Evolutionary conservation across 2,797 vertebrate species (phyloP).

Genomic region (Prunella strophiata): DNA sequence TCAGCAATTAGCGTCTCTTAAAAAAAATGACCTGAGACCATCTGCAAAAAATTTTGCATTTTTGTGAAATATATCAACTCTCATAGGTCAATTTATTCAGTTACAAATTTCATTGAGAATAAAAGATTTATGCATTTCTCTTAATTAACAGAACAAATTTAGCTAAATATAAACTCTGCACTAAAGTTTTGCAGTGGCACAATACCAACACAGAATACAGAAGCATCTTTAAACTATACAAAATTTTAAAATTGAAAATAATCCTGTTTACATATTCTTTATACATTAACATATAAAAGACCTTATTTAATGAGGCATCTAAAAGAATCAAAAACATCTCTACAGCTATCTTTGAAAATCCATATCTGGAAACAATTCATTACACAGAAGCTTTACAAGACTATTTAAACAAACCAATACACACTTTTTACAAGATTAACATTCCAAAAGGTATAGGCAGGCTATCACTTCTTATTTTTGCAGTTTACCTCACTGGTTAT

Average conservation of each 20-base stretch:
- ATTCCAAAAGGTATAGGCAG: slow-evolving; percentile 68
- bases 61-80: slow-evolving; percentile 74
- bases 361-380: slow-evolving; percentile 76
- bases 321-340: slow-evolving; percentile 78
- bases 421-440: slow-evolving; percentile 82
- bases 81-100: slow-evolving; percentile 80
- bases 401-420: slow-evolving; percentile 82
- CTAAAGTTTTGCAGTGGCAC: slow-evolving; percentile 79
- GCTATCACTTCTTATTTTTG: slow-evolving; percentile 61
- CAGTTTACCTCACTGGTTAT: slow-evolving; percentile 66
- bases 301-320: slow-evolving; percentile 83
- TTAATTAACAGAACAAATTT: slow-evolving; percentile 79
- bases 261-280: slow-evolving; percentile 80
- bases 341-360: slow-evolving; percentile 81
- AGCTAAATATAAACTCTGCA: slow-evolving; percentile 84
- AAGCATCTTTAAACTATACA: slow-evolving; percentile 84
- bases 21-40: slow-evolving; percentile 31
- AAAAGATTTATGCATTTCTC: slow-evolving; percentile 82
- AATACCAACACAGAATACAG: slow-evolving; percentile 78
- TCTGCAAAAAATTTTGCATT: slow-evolving; percentile 49
- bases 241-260: slow-evolving; percentile 85
- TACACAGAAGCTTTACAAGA: slow-evolving; percentile 82
- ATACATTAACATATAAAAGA: slow-evolving; percentile 87
- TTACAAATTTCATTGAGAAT: slow-evolving; percentile 80
- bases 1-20: not conserved